Evolutionary conservation across 1,140 invertebrate species (phyloP), one percentile per base, ranked within the genome.

Genomic region (Bombus difficillimus): DNA sequence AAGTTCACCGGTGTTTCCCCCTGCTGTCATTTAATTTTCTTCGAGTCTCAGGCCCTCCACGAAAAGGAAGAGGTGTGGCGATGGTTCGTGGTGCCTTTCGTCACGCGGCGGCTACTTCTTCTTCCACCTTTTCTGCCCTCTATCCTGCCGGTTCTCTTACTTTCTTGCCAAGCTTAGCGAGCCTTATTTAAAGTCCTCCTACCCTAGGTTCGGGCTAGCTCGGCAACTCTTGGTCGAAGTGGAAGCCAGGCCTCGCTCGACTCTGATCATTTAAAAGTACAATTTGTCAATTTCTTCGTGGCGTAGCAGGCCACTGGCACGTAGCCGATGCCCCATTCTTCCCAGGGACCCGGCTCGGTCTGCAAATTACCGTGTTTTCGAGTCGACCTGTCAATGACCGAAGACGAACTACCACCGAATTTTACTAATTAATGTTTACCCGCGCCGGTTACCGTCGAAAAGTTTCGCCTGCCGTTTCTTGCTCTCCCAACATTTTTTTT

Each of bases 221-320:
- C 76, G 76, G 83, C 68, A 84, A 86, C 85, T 78, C 84, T 77
- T 34, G 66, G 59, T 72, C 79, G 64, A 37, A 37, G 86, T 66
- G 41, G 47, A 66, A 74, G 74, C 75, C 41, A 57, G 73, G 32
- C 39, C 86, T 81, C 43, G 41, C 81, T 78, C 69, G 64, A 43
- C 78, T 85, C 86, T 15, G 89, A 91, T 91, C 89, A 91, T 90
- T 90, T 90, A 88, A 91, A 91, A 91, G 89, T 91, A 91, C 89
- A 91, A 90, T 91, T 91, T 91, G 89, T 90, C 89, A 91, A 91
- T 91, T 91, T 90, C 89, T 90, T 90, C 89, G 76, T 82, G 79
- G 86, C 53, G 47, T 69, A 59, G 32, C 75, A 66, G 78, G 59
- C 89, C 78, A 80, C 62, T 79, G 86, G 83, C 83, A 87, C 75